Base-by-base conservation (phyloP, 1,140 invertebrate genomes). In the Schmidtea mediterranea region DNA sequence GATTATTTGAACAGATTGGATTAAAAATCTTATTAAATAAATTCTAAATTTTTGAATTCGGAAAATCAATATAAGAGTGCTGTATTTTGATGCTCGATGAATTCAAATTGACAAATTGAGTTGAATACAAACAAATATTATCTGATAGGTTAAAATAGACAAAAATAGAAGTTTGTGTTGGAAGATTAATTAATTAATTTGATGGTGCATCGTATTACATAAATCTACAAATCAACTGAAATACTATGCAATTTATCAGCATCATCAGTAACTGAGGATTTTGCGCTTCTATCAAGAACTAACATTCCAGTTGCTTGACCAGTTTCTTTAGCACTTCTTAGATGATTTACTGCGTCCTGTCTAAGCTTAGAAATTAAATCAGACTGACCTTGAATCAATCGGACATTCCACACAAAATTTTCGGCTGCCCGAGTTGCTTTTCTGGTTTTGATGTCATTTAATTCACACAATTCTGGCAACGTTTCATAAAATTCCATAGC, bases 391-490 rank as follows among this genome's bases (percentile, higher is more conserved):
- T 70, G 66, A 16, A 74, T 56, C 16, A 73, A 61, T 16, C 71
- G 56, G 18, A 72, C 62, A 56, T 74, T 73, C 71, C 71, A 74
- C 2, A 69, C 68, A 59, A 69, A 73, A 53, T 71, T 73, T 51
- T 74, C 72, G 3, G 40, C 40, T 6, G 22, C 22, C 3, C 22
- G 18, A 32, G 55, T 52, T 6, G 66, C 61, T 16, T 56, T 51
- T 19, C 57, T 62, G 5, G 62, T 57, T 36, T 46, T 46, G 10
- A 18, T 32, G 10, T 21, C 45, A 36, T 6, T n/a, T 36, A 36
- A 46, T 12, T 19, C 18, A 12, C 40, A 41, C 12, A 41, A 19
- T 19, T 19, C 18, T 6, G 40, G 18, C 12, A 41, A 41, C 10
- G 18, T 23, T 19, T 41, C 40, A 23, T 41, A 46, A n/a, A 16